These are phyloP conservation scores for Cryptoprocta ferox DNA, from an alignment of 2,797 vertebrate genomes.

Conservation along the genomic window DNA sequence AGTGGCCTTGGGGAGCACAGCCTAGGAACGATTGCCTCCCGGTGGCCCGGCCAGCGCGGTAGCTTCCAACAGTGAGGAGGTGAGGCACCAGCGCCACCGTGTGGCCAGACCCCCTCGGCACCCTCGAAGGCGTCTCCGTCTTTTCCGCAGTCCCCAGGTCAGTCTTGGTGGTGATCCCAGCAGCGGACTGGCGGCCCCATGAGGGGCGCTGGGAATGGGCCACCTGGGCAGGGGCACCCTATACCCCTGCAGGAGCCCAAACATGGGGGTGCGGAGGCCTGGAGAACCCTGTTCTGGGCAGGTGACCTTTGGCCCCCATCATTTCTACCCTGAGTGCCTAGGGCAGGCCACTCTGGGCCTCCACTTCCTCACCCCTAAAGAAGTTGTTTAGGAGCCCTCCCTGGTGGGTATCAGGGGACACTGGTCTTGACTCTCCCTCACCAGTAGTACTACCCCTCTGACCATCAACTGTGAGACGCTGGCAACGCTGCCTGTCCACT, in stretches of 20 bases:
- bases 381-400: neutral
- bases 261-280: neutral
- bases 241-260: neutral
- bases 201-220: neutral
- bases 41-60: accelerated
- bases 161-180: neutral
- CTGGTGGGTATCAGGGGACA: neutral
- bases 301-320: neutral
- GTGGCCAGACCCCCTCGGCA: neutral
- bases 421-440: neutral
- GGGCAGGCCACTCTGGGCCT: neutral
- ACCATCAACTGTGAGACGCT: neutral
- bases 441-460: neutral
- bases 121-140: neutral
- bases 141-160: neutral
- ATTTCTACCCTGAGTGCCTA: neutral
- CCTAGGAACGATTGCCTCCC: neutral
- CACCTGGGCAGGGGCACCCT: neutral
- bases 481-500: neutral
- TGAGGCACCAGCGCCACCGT: conserved; percentile 57
- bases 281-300: neutral
- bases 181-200: too few species aligned
- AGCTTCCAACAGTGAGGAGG: neutral
- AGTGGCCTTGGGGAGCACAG: accelerated
- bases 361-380: neutral